Evolutionary conservation across 2,113 vertebrate genomes (phyloP), one percentile per base, ranked within the genome.

Genomic region (Cololabis saira): DNA sequence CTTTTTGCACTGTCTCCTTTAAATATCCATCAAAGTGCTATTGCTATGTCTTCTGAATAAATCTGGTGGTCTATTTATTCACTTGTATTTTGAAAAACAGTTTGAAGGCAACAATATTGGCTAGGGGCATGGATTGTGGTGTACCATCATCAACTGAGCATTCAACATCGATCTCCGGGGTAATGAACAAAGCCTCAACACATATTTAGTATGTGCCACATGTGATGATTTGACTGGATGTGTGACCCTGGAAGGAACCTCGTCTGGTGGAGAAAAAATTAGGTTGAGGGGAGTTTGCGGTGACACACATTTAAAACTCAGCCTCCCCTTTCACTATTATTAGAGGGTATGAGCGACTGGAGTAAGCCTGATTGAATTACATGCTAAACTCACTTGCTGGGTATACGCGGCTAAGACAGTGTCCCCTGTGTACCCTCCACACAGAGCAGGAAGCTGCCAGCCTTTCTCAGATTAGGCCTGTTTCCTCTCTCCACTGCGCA

Each of bases 391-490:
- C 68, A 70, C 58, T 72, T 30, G 74, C 67, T 37, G 69, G 58
- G 71, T 82, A 83, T 81, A 61, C 78, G 75, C 45, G 68, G 70
- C 61, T 51, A 71, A 86, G 87, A 91, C 90, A 91, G 81, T 89
- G 83, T 85, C 82, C 81, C 91, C 86, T 92, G 82, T 92, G 83
- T 91, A 87, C 86, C 91, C 90, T 89, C 74, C 68, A 49, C 79
- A 81, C 74, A 81, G 85, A 83, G 71, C 91, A 93, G 92, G 92
- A 93, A 93, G 87, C 87, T 91, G 89, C 92, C 92, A 93, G 91
- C 90, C 87, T 93, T 50, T 89, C 85, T 80, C 80, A 87, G 91
- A 94, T 93, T 91, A 92, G 81, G 80, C 82, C 86, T 89, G 90
- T 86, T 93, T 93, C 93, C 91, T 92, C 74, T 91, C 87, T 79